Percentiles rank a stretch among this genome's conserved stretches.
These are phyloP conservation scores for Styela clava DNA, from an alignment of 23 tunicate species.

Conservation along the genomic window DNA sequence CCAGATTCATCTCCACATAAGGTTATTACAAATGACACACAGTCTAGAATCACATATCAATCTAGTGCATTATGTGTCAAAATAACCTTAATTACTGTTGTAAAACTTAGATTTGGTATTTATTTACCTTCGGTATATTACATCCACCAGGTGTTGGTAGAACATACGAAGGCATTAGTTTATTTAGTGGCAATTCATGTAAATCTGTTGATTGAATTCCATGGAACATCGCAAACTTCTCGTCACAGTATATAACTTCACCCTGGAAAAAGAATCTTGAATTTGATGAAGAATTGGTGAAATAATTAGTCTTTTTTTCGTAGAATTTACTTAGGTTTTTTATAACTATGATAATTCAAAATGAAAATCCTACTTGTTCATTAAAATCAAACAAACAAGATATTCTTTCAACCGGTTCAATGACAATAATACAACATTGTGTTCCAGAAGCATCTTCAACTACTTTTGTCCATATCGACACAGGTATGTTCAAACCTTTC, in stretches of 20 bases:
- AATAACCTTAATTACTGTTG: too few relatives aligned
- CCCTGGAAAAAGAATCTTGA: constrained; percentile 53
- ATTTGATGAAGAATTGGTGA: background rate
- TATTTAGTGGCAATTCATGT: background rate
- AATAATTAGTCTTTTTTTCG: background rate
- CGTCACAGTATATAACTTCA: constrained; percentile 42
- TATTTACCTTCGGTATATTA: constrained; percentile 23
- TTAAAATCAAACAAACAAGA: constrained; percentile 55
- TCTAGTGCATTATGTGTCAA: too few relatives aligned
- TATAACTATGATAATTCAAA: too few relatives aligned
- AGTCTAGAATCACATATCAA: too few relatives aligned
- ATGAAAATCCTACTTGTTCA: constrained; percentile 44
- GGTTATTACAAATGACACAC: too few relatives aligned
- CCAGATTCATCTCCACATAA: too few relatives aligned
- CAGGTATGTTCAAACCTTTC: constrained; percentile 40
- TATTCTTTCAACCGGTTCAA: constrained; percentile 43
- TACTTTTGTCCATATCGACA: constrained; percentile 53
- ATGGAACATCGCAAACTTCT: constrained; percentile 45
- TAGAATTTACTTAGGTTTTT: too few relatives aligned
- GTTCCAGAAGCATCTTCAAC: constrained; percentile 29
- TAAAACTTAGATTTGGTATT: too few relatives aligned
- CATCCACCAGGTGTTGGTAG: constrained; percentile 37
- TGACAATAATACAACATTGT: constrained; percentile 35
- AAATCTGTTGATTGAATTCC: constrained; percentile 32
- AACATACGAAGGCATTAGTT: constrained; percentile 45